phyloP scores from a whole-genome alignment of 2,888 invertebrate species.

The Phania funesta region DNA sequence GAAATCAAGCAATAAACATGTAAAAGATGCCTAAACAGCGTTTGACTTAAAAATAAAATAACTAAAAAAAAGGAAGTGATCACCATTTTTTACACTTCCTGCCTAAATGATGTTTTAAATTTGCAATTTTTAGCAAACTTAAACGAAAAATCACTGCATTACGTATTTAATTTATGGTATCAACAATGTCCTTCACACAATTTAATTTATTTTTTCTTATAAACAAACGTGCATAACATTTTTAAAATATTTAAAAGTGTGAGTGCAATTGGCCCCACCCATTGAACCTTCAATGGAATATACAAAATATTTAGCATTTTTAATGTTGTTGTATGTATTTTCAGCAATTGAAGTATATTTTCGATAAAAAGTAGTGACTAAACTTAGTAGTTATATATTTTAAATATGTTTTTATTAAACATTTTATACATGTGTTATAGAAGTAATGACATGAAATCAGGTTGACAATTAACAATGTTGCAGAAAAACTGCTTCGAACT shows the following conservation, averaged over 20 bases:
- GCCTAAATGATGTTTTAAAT: background rate
- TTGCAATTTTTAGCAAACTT: slow-evolving; percentile 23
- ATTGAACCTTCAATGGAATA: slow-evolving; percentile 54
- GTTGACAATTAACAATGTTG: slow-evolving; percentile 18
- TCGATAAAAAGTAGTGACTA: slow-evolving; percentile 12
- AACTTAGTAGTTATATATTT: background rate
- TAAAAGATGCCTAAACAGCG: too few relatives aligned
- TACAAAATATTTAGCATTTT: slow-evolving; percentile 15
- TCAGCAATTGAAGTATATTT: slow-evolving; percentile 8
- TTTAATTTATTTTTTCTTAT: slow-evolving; percentile 20
- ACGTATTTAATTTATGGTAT: slow-evolving; percentile 23
- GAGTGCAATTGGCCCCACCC: slow-evolving; percentile 41
- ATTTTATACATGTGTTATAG: background rate
- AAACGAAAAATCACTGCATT: slow-evolving; percentile 22
- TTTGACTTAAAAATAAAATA: too few relatives aligned
- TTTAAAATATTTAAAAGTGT: slow-evolving; percentile 20
- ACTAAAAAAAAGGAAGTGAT: too few relatives aligned
- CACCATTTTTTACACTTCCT: slow-evolving; percentile 29
- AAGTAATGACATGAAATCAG: slow-evolving; percentile 6
- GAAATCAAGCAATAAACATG: too few relatives aligned
- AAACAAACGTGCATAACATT: slow-evolving; percentile 45
- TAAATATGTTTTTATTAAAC: background rate
- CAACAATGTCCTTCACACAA: slow-evolving; percentile 62
- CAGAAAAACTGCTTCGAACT: background rate
- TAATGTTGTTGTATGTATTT: background rate